These are phyloP conservation scores for Muscicapa striata DNA, from an alignment of 2,797 vertebrate genomes.

Conservation along the genomic window DNA sequence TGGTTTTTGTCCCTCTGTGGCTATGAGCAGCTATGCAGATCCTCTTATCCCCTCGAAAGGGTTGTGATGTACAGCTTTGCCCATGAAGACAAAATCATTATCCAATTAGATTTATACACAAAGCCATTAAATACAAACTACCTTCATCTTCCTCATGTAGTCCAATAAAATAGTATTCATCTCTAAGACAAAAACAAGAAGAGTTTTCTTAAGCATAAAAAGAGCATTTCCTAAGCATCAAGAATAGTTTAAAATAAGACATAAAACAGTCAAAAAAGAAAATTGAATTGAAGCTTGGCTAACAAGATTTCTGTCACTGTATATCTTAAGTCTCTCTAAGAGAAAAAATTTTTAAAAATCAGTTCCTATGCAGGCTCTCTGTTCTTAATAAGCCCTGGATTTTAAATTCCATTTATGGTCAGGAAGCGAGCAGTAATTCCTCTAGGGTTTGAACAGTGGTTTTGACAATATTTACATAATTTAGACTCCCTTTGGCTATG, in stretches of 20 bases:
- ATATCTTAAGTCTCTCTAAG: neutral
- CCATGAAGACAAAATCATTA: neutral
- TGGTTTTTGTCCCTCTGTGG: rapidly evolving
- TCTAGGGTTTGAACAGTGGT: neutral
- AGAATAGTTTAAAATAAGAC: neutral
- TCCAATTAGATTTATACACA: neutral
- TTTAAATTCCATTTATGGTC: neutral
- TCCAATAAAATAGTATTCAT: neutral
- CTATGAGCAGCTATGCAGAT: rapidly evolving
- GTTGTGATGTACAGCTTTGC: neutral
- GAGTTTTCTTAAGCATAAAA: neutral
- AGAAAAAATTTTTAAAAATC: neutral
- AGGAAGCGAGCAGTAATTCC: neutral
- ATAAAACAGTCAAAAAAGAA: neutral
- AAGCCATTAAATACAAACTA: neutral
- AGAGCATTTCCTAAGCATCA: neutral
- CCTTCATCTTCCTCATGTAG: neutral
- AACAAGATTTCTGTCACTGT: neutral
- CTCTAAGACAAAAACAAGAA: neutral
- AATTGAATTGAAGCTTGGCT: neutral
- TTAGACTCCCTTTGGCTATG: neutral
- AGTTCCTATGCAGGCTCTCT: neutral
- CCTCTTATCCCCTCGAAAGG: rapidly evolving
- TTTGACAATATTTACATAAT: neutral
- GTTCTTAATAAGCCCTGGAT: neutral